Percentiles rank a stretch among this genome's conserved stretches.
Conservation (phyloP, 1,140 invertebrate genomes). For the Drosophila nigromelanica region DNA sequence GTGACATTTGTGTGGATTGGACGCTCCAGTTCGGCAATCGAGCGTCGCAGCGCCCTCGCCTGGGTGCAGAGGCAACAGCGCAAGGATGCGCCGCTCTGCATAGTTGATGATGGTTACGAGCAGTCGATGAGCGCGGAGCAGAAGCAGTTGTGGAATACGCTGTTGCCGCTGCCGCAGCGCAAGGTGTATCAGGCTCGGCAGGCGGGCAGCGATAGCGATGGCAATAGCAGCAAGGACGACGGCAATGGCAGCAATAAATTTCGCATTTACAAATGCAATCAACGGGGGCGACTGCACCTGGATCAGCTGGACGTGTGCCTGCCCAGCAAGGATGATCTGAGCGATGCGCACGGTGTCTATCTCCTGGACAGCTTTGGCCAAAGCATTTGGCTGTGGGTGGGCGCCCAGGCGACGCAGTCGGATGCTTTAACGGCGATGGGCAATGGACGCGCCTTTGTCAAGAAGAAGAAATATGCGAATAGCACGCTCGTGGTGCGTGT, state of each 20-base stretch:
- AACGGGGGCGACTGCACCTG: conserved; percentile 92
- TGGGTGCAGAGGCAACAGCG: conserved; percentile 84
- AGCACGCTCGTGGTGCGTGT: conserved; percentile 91
- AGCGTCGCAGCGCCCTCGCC: conserved; percentile 77
- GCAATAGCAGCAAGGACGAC: conserved; percentile 50
- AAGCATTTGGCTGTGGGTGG: conserved; percentile 97
- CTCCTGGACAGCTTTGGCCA: conserved; percentile 93
- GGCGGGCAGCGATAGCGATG: conserved; percentile 66
- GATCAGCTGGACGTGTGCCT: conserved; percentile 94
- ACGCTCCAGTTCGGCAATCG: conserved; percentile 75
- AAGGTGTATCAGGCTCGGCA: conserved; percentile 86
- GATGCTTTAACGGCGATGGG: conserved; percentile 90
- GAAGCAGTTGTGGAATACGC: conserved; percentile 87
- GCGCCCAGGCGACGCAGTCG: conserved; percentile 89
- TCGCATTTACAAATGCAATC: conserved; percentile 89
- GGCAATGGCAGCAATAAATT: conserved; percentile 84
- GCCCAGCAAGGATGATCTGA: conserved; percentile 91
- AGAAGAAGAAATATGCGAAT: conserved; percentile 92
- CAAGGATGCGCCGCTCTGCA: conserved; percentile 86
- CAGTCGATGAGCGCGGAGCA: conserved; percentile 88
- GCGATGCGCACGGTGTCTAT: conserved; percentile 87
- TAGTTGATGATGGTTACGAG: conserved; percentile 95
- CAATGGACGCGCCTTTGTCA: conserved; percentile 94
- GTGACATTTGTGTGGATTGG: conserved; percentile 93
- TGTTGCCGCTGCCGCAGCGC: conserved; percentile 88